phyloP scores from a whole-genome alignment of 2,888 invertebrate species.

The Athrips mouffetella region DNA sequence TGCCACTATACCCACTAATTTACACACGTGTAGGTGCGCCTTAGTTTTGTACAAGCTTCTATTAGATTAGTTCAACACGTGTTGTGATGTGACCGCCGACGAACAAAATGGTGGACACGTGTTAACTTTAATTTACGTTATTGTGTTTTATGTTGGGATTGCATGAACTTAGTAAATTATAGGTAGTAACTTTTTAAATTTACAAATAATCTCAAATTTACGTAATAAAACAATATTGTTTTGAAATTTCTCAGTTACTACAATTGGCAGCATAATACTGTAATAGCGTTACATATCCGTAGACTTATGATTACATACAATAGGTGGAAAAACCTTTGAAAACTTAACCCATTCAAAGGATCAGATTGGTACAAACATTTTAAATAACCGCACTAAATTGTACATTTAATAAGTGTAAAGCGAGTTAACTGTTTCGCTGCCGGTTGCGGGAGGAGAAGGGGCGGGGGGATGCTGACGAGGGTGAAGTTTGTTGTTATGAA shows the following conservation, averaged over 20 bases:
- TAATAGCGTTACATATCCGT: too few relatives aligned
- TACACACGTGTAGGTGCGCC: slow-evolving; percentile 36
- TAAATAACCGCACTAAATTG: slow-evolving; percentile 24
- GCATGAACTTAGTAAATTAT: too few relatives aligned
- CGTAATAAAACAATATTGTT: too few relatives aligned
- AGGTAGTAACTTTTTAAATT: too few relatives aligned
- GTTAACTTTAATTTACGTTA: background rate
- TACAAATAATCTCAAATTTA: too few relatives aligned
- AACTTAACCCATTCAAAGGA: background rate
- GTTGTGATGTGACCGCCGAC: background rate
- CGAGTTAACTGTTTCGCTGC: slow-evolving; percentile 41
- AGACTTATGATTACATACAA: too few relatives aligned
- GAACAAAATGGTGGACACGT: background rate
- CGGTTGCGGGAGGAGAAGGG: background rate
- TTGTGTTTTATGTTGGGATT: too few relatives aligned
- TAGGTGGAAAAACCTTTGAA: too few relatives aligned
- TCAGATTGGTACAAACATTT: background rate
- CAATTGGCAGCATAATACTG: too few relatives aligned
- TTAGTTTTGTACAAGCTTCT: slow-evolving; percentile 22
- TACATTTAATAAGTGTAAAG: slow-evolving; percentile 52
- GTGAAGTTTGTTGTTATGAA: slow-evolving; percentile 57
- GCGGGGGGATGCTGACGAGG: slow-evolving; percentile 45
- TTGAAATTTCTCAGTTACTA: too few relatives aligned
- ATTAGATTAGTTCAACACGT: slow-evolving; percentile 17
- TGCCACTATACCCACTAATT: slow-evolving; percentile 61